A percentile compares a stretch with the other conserved stretches of the same genome.
Conservation (phyloP, 2,797 vertebrate species). For the Sebastes nivosus region DNA sequence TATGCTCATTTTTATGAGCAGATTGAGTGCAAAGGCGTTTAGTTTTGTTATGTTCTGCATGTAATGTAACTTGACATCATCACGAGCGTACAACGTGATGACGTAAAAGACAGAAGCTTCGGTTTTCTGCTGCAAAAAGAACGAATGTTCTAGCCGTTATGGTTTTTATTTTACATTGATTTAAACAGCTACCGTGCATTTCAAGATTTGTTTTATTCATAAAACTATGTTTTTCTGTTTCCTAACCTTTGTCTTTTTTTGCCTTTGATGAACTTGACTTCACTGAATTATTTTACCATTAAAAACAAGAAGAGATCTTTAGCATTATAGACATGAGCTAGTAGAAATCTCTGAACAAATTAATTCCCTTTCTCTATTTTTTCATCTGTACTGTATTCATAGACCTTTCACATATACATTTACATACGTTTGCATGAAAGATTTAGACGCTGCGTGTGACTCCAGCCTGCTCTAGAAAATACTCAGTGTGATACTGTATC, state of each 20-base stretch:
- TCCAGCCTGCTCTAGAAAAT: conserved; percentile 26
- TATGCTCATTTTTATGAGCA: no score
- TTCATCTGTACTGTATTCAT: neutral
- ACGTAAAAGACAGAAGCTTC: accelerated
- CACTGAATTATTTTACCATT: neutral
- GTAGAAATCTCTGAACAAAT: neutral
- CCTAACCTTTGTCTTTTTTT: neutral
- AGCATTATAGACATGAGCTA: neutral
- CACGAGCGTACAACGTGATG: no score
- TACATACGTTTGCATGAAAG: conserved; percentile 19
- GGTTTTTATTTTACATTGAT: no score
- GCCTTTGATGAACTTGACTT: neutral
- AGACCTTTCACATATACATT: neutral
- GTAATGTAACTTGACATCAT: no score
- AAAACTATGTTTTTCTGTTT: neutral
- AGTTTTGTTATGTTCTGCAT: no score
- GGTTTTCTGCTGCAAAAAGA: no score
- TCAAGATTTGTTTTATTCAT: neutral
- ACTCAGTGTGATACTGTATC: conserved; percentile 30
- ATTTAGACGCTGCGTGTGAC: conserved; percentile 17
- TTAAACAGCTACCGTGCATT: no score
- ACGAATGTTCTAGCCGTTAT: no score
- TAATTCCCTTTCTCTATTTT: neutral
- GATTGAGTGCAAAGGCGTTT: no score
- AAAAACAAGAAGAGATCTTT: neutral